Base-by-base conservation (phyloP, 2,888 invertebrate genomes). In the Caenorhabditis becei region DNA sequence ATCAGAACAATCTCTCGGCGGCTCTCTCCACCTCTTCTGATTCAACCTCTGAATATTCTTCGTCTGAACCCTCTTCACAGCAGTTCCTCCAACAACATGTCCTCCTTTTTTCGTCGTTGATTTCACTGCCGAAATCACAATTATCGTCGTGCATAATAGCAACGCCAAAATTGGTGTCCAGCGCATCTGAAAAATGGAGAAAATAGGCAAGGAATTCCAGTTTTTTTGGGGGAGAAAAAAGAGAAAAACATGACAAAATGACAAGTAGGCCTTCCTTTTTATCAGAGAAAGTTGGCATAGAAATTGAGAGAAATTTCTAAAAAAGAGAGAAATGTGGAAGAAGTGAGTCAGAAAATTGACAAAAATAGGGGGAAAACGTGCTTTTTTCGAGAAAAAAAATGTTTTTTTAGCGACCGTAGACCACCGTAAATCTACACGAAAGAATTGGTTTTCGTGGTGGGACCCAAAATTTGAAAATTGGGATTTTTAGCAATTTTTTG, bases 1-100 rank as follows among this genome's bases (percentile, higher is more conserved):
- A 77, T 91, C 90, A 32, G 88, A 89, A 65, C 90, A 90, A 67
- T 90, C 90, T 53, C 84, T 77, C 23, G 87, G 87, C 23, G 83
- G 83, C 56, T 80, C 83, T 44, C 77, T 26, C 80, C 80, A 80
- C 53, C 80, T n/a, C 59, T 80, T 74, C 11, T 69, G 51, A 41
- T 80, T 80, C 59, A 70, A 23, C 18, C 80, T 23, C 5, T 69
- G 65, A 32, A 80, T 54, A 44, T 80, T 80, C 37, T 59, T 59
- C n/a, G 47, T 23, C 28, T 7, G 26, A 8, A 56, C 56, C 26
- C 32, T 44, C 32, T 59, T 67, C 28, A 14, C 37, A 32, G 56
- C 61, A 7, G 26, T 58, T 26, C 65, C 74, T n/a, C 65, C 66
- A 16, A 59, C 65, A 10, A 58, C 14, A 26, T 72, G 53, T 4